Conservation (phyloP, 2,797 vertebrate species). For the Euphonia xanthogaster region DNA sequence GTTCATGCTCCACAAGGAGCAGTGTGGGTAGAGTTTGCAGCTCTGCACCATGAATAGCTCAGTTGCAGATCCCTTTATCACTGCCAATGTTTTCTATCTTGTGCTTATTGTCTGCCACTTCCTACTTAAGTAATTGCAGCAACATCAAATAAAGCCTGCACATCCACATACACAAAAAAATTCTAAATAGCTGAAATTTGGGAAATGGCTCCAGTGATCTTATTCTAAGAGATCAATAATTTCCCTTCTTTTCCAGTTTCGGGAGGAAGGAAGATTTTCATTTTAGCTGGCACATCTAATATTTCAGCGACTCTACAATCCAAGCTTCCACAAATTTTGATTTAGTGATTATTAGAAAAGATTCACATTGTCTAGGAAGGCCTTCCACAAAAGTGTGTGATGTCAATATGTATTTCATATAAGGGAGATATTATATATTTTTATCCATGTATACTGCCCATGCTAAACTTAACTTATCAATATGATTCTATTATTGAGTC, state of each 20-base stretch:
- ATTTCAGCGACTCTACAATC: neutral
- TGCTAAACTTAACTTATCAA: neutral
- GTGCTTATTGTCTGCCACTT: neutral
- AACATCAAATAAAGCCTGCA: neutral
- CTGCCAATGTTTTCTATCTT: neutral
- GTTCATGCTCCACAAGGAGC: neutral
- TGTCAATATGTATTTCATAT: neutral
- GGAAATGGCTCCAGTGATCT: neutral
- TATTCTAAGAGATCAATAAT: neutral
- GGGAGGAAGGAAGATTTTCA: neutral
- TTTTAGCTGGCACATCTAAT: neutral
- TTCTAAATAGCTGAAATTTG: neutral
- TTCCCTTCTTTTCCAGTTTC: neutral
- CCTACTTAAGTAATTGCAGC: neutral
- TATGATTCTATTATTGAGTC: neutral
- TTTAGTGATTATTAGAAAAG: neutral
- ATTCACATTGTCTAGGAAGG: neutral
- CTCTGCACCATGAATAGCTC: neutral
- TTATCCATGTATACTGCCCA: neutral
- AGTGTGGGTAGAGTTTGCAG: neutral
- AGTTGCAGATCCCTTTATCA: neutral
- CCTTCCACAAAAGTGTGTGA: rapidly evolving
- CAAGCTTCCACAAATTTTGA: neutral
- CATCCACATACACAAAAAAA: neutral
- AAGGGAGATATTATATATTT: neutral